Evolutionary conservation across 2,797 vertebrate genomes (phyloP), one percentile per base, ranked within the genome.

Genomic region (Iguana delicatissima): DNA sequence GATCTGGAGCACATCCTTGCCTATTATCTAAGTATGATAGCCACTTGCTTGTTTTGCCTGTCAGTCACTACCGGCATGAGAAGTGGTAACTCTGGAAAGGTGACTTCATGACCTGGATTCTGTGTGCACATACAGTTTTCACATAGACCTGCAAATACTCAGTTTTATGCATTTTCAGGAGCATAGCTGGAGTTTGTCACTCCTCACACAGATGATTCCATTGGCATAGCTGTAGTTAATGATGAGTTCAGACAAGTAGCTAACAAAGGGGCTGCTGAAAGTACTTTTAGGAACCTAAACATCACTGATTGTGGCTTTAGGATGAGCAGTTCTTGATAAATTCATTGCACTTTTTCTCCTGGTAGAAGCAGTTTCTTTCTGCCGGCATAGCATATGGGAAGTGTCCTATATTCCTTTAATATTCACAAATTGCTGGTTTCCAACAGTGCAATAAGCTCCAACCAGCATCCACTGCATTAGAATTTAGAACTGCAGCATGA

Each of bases 401-500:
- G 29, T 76, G 80, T 35, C 72, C 80, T 83, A 52, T 76, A 87
- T 83, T 83, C 69, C n/a, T 77, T 83, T 83, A 83, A 82, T 52
- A 87, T 87, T 87, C 50, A 77, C 72, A 69, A 84, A 84, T 55
- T 83, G 73, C 80, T 12, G 64, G 80, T 72, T 22, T 64, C 89
- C 80, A 67, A 67, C 80, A 42, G 80, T 82, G 57, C 80, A 64
- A 26, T 87, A 87, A 69, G 59, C 59, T 72, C 12, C 69, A 14
- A 67, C 73, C 50, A 55, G 42, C 69, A 77, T 67, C 80, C 72
- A 67, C n/a, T 67, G 80, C 89, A 87, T 87, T 76, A 90, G 80
- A 90, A 83, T 87, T 83, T 90, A 55, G 80, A 90, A 90, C 16
- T 77, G n/a, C 85, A 87, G 85, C 57, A 55, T 82, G 89, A 90